Base-by-base conservation (phyloP, 2,888 invertebrate species). In the Dusona sp. region DNA sequence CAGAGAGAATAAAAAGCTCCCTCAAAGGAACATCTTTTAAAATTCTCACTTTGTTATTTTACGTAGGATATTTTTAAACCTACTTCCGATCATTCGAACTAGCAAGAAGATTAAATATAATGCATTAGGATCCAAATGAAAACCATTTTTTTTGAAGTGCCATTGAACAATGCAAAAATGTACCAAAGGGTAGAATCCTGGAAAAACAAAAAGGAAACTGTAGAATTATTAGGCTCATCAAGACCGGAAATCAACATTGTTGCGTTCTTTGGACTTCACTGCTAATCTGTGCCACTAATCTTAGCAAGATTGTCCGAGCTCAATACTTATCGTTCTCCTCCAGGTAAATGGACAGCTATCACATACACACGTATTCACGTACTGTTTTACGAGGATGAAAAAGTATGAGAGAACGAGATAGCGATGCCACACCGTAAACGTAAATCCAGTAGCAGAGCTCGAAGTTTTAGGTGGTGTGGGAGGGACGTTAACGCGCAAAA, bases 1-100 rank as follows among this genome's bases (percentile, higher is more conserved):
- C 84, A 81, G 70, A 51, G 42, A 11, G 80, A 77, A 72, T 65
- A 33, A 22, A 75, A 45, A 73, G 68, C n/a, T 57, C 54, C n/a
- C 79, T 86, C 84, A 79, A 80, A 65, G 83, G 77, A 84, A 75
- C 88, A 88, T 85, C 88, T 87, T 78, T 84, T 87, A 77, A 73
- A 79, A 75, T 33, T 0, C 3, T 48, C 29, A 29, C 45, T 48
- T 19, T 48, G 70, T 48, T 70, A 48, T 70, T 48, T 29, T 48
- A 70, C 48, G 42, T 29, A 9, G 25, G 19, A 70, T 42, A 29
- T 33, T 61, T 61, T 29, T 0, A 29, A 29, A 16, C 29, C 61
- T 57, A 16, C 29, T 16, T 61, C 16, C 3, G 61, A 16, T 29
- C 25, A 29, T 61, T 61, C 61, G 16, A 29, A 61, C 13, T 16